Conservation (phyloP, 1,140 invertebrate species). For the Elysia chlorotica region DNA sequence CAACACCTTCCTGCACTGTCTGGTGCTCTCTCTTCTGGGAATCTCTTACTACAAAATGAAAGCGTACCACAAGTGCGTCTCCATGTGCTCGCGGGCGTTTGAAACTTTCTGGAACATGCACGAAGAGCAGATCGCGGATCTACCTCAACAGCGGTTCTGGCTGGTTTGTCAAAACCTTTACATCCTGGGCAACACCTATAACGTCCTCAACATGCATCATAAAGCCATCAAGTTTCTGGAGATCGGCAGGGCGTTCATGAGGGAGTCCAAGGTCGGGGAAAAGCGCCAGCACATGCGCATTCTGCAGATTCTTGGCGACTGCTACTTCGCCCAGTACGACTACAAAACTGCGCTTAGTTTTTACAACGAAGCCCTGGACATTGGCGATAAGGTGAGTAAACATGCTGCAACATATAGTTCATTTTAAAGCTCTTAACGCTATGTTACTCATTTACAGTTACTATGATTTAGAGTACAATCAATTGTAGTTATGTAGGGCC, state of each 20-base stretch:
- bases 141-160: constrained; percentile 54
- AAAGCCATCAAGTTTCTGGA: constrained; percentile 55
- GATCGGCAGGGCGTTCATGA: constrained; percentile 48
- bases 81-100: constrained; percentile 53
- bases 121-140: constrained; percentile 42
- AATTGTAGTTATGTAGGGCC: no score
- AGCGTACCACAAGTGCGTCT: constrained; percentile 56
- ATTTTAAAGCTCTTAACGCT: not conserved
- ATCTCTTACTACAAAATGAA: constrained; percentile 57
- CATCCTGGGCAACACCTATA: constrained; percentile 56
- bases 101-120: constrained; percentile 54
- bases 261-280: constrained; percentile 42
- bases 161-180: constrained; percentile 56
- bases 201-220: constrained; percentile 49
- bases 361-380: constrained; percentile 55
- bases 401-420: no score
- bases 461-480: no score
- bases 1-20: constrained; percentile 49
- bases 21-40: constrained; percentile 52
- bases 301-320: constrained; percentile 55
- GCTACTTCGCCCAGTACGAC: constrained; percentile 57
- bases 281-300: constrained; percentile 52
- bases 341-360: constrained; percentile 53
- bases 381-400: constrained; percentile 41
- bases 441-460: no score